Base-by-base conservation (phyloP, 2,888 invertebrate species). In the Tuta absoluta region DNA sequence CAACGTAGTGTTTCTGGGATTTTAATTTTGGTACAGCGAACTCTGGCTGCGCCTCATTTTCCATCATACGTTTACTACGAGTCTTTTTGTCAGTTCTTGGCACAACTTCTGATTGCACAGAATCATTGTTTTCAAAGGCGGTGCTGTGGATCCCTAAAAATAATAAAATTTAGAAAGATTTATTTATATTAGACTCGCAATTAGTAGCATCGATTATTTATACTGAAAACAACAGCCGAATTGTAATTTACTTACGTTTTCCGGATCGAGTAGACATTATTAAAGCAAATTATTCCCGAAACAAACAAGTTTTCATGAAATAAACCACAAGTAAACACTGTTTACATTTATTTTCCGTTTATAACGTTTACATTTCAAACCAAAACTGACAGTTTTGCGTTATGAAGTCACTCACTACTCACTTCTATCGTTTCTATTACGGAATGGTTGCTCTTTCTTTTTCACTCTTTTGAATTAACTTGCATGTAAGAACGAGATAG, bases 201-300 rank as follows among this genome's bases (percentile, higher is more conserved):
- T 7, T 37, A 17, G 12, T 11, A 37, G 10, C 14, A 33, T 8
- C n/a, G 0, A 24, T 0, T 28, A 38, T 60, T 37, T 66, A 17
- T n/a, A 45, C 17, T 1, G 41, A 33, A 3, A n/a, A 45, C 45
- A 45, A 0, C 12, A 14, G 51, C 12, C 4, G 23, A 24, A 23
- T 53, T 11, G 23, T 23, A 53, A 23, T 23, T 12, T 12, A 84
- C 87, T 85, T 79, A 91, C 91, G 80, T 82, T 86, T 91, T 49
- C 89, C 87, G 63, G 90, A 89, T 76, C 90, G 83, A 3, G 90
- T 91, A 67, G 89, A 84, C 90, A 91, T 90, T 67, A 71, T 79
- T 14, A 11, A 19, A 45, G 33, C 51, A 48, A 48, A 23, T 24
- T 62, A 49, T 23, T 61, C 21, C 33, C 24, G 23, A 56, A 56